Evolutionary conservation across 2,113 vertebrate genomes (phyloP), one percentile per base, ranked within the genome.

Genomic region (Indri indri): DNA sequence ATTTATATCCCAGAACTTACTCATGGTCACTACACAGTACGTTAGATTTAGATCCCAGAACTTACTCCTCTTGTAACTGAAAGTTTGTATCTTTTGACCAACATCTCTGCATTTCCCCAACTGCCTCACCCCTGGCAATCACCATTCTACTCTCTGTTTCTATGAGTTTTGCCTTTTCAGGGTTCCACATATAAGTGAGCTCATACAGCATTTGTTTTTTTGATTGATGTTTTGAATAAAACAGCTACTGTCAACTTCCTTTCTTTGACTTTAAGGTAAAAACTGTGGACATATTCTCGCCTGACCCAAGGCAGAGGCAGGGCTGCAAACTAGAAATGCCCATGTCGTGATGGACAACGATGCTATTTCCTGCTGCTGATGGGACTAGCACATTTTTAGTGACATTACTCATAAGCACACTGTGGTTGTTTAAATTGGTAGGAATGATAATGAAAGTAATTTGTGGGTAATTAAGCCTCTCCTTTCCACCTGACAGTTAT

Each of bases 381-480:
- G 52, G 70, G 37, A 90, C 3, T 54, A n/a, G 86, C 47, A 90
- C 70, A 95, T 88, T 96, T 96, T 97, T 95, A 82, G 90, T 68
- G 90, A 88, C 81, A 86, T 97, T 96, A 95, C 81, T 97, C 97
- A 96, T 90, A 94, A 76, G 61, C 4, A 16, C 59, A 79, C 88
- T 57, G 11, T n/a, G 47, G 52, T 70, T 94, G 95, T 92, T 96
- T 87, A 95, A 97, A 97, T 92, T 63, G 54, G 93, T 57, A 87
- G 66, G 89, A 79, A 95, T 91, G 88, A 96, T 97, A 97, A 98
- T 95, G 94, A 94, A 81, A 88, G 85, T 73, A 97, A 96, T 97
- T 98, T 95, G 47, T 63, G 82, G 81, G 85, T 92, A 97, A 98
- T 98, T 97, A 97, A 96, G 95, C 68, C 84, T 97, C 88, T 92